Evolutionary conservation across 2,113 vertebrate genomes (phyloP), one percentile per base, ranked within the genome.

Genomic region (Psittacara wagleri): DNA sequence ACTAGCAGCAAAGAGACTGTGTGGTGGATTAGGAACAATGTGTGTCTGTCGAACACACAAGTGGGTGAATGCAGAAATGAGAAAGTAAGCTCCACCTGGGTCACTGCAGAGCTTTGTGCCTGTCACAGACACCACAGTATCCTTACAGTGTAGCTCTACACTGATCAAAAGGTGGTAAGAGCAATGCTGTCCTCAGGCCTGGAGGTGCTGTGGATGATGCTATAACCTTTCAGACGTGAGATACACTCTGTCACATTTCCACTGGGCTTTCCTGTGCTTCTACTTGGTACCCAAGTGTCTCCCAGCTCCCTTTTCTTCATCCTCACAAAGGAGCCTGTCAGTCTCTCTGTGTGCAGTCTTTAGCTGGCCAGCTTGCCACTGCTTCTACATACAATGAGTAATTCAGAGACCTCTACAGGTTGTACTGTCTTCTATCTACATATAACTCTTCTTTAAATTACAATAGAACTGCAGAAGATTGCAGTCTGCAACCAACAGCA

Each of bases 381-480:
- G 37, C 54, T 80, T 4, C 55, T 33, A 9, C 1, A 0, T 15
- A 15, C 28, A 25, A 15, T 10, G 16, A 11, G n/a, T 35, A 12
- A 20, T 39, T 68, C 52, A 24, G 69, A 43, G 46, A 9, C 27
- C n/a, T 10, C 76, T 48, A 11, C 22, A 24, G 44, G 9, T 31
- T 13, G 5, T 27, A 5, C 29, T 3, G 0, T 64, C 44, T 44
- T 59, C 51, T 13, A 22, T 24, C 57, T 9, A 20, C 25, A 2
- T 4, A 2, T 3, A 25, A 69, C 37, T 59, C 43, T 68, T 62
- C 48, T 29, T 69, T 39, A 46, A 39, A 10, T 17, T 7, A 17
- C 1, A 15, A 6, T 4, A 18, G 16, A 44, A 37, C 29, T 69
- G 54, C 35, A 68, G 41, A 41, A 74, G 22, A 35, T 6, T 39